Evolutionary conservation across 2,113 vertebrate genomes (phyloP).

Genomic region (Platysternon megacephalum): DNA sequence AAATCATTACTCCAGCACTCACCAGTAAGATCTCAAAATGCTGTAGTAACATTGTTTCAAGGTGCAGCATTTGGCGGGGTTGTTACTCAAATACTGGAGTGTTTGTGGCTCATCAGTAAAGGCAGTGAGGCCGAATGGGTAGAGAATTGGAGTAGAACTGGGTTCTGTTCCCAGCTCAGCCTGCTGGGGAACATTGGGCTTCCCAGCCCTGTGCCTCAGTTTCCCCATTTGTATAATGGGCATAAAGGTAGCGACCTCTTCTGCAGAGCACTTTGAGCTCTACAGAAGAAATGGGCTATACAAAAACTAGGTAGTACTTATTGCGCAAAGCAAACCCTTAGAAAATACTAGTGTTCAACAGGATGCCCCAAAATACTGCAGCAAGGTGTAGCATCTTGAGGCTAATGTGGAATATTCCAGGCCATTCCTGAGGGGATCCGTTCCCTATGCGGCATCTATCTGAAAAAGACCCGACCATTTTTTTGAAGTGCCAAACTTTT

Average conservation of each 20-base stretch:
- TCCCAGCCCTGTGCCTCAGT: neutral
- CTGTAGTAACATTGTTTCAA: neutral
- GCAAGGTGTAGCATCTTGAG: neutral
- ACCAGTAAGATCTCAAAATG: too few species aligned
- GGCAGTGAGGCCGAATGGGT: neutral
- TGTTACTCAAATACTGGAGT: neutral
- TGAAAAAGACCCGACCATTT: conserved; percentile 5
- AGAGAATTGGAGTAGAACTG: neutral
- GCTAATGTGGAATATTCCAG: neutral
- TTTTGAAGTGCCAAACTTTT: conserved; percentile 25
- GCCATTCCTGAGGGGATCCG: neutral
- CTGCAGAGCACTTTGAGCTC: neutral
- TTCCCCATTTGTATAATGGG: neutral
- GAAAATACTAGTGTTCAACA: neutral
- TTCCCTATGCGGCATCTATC: neutral
- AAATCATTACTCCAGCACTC: neutral
- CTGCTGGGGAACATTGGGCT: neutral
- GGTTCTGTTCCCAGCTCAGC: neutral
- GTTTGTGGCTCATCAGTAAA: neutral
- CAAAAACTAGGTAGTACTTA: neutral
- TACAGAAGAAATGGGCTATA: neutral
- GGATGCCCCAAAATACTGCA: neutral
- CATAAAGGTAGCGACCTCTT: neutral
- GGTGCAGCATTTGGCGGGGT: neutral
- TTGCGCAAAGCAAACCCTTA: neutral